phyloP scores from a whole-genome alignment of 2,888 invertebrate genomes.

The Branchinecta sandiegonensis region DNA sequence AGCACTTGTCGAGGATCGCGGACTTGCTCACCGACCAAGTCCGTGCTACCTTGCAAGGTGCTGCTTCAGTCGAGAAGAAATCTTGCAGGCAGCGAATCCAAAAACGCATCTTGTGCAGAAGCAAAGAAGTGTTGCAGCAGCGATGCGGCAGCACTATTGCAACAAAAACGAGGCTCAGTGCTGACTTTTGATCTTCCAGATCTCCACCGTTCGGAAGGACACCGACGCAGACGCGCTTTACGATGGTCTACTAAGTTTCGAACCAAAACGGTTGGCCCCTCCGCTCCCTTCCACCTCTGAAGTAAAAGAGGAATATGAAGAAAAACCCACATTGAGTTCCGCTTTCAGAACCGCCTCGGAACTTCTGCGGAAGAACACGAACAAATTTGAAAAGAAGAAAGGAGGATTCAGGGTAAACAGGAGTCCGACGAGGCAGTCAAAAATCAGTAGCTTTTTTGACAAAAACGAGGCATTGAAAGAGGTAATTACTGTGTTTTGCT shows the following conservation, averaged over 20 bases:
- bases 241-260: conserved; percentile 25
- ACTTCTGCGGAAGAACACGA: conserved; percentile 15
- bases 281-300: conserved; percentile 17
- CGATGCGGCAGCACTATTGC: too few relatives aligned
- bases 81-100: too few relatives aligned
- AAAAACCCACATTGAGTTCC: conserved; percentile 16
- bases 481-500: too few relatives aligned
- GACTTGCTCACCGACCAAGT: too few relatives aligned
- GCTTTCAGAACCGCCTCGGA: conserved; percentile 28
- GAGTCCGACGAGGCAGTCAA: conserved; percentile 22
- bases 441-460: conserved; percentile 17
- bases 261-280: conserved; percentile 19
- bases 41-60: too few relatives aligned
- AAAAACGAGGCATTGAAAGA: too few relatives aligned
- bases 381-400: conserved; percentile 28
- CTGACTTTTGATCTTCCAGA: conserved; percentile 19
- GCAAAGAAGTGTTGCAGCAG: too few relatives aligned
- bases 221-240: conserved; percentile 36
- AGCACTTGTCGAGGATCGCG: too few relatives aligned
- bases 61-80: too few relatives aligned
- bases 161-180: too few relatives aligned
- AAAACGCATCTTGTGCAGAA: too few relatives aligned
- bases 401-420: conserved; percentile 26
- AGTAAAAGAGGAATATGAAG: background rate
- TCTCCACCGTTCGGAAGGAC: conserved; percentile 24